Evolutionary conservation across 2,888 invertebrate species (phyloP).

Genomic region (Pachycephus smyrnensis): DNA sequence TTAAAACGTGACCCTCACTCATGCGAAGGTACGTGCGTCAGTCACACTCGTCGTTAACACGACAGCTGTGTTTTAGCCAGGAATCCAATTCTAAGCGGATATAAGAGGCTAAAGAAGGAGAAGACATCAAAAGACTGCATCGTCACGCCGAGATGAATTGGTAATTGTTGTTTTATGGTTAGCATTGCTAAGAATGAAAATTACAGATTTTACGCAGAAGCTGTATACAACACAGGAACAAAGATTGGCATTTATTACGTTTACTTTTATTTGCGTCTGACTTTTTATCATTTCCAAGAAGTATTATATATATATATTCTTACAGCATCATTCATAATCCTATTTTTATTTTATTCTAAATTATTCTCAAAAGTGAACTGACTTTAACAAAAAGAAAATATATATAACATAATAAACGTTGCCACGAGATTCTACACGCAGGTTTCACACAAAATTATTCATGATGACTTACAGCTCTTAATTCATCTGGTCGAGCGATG

Average conservation of each 20-base stretch:
- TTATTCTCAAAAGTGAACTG: not conserved
- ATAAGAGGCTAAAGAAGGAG: not conserved
- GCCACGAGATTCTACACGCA: not conserved
- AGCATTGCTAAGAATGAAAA: not conserved
- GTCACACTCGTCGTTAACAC: not conserved
- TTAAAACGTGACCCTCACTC: not conserved
- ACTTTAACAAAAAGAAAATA: not conserved
- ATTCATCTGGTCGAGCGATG: slow-evolving; percentile 82
- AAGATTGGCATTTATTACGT: not conserved
- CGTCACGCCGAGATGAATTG: not conserved
- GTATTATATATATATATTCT: not conserved
- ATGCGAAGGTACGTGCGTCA: not conserved
- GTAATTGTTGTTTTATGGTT: not conserved
- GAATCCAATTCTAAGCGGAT: not conserved
- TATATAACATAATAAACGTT: not conserved
- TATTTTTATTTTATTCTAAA: not conserved
- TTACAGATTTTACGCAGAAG: not conserved
- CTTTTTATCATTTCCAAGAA: not conserved
- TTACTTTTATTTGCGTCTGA: not conserved
- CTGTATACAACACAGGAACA: not conserved
- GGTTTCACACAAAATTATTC: not conserved
- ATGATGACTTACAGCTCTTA: slow-evolving; percentile 75
- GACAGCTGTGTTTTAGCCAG: not conserved
- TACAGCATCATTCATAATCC: not conserved
- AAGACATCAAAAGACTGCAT: not conserved